Base-by-base conservation (phyloP, 1,140 invertebrate genomes). In the Bombus turneri region DNA sequence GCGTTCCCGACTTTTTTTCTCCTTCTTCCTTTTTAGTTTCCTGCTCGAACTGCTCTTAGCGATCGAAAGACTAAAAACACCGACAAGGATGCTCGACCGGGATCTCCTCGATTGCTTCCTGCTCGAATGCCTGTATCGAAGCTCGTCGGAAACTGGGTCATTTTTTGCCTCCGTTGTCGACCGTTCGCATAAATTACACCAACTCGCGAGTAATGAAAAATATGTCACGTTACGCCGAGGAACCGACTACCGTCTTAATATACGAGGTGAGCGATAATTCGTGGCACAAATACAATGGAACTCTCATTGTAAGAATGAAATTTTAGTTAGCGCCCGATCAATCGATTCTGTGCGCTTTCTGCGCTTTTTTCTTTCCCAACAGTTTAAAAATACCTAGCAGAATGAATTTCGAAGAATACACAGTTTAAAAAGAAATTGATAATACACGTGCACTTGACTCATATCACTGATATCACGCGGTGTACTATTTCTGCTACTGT, bases 131-230 rank as follows among this genome's bases (percentile, higher is more conserved):
- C 31, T 62, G 31, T 31, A 39, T 62, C 75, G 34, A 34, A 22
- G 18, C n/a, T 73, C 15, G 28, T 43, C 10, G 22, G 12, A 76
- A 77, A 62, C 34, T 62, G 57, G 74, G 74, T 77, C 57, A 77
- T 62, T 77, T 77, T 77, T 77, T 62, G n/a, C 53, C 34, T 53
- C 4, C 15, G 12, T 53, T 31, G 43, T 34, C 72, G n/a, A 47
- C 28, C 34, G 43, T 25, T 53, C n/a, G 41, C 43, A 74, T 74
- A 75, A 75, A 53, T 75, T 47, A 53, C 34, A 22, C 1, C 75
- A 57, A 31, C n/a, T 31, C 31, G 22, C 43, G 4, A 74, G 13
- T 9, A 25, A 15, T n/a, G n/a, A 13, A 53, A 34, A 53, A 34
- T 34, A 34, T 34, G 22, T 53, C n/a, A 34, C 43, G 43, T 34